phyloP scores from a whole-genome alignment of 64 coral and sea anemone genomes.

The Stichodactyla mertensii region DNA sequence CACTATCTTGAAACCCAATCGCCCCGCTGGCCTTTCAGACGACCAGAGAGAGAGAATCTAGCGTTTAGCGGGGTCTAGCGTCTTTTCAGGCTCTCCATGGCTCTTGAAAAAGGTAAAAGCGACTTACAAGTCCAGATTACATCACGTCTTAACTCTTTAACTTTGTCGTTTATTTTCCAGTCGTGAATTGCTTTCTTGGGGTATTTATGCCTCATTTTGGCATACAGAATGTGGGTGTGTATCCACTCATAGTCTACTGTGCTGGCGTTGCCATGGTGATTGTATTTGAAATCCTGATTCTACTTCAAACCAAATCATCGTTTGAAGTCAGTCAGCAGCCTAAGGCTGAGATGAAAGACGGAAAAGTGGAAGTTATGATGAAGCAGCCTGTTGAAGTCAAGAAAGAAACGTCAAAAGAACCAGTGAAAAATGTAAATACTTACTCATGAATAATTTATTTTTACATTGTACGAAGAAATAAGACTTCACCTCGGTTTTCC shows the following conservation, averaged over 20 bases:
- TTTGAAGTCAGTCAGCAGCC: not conserved
- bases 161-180: not conserved
- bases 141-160: too few relatives aligned
- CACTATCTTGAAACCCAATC: not conserved
- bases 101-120: too few relatives aligned
- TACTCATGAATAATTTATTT: not conserved
- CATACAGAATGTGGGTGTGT: not conserved
- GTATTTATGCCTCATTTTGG: conserved; percentile 16
- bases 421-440: not conserved
- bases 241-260: conserved; percentile 27
- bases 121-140: too few relatives aligned
- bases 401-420: not conserved
- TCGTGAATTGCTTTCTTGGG: conserved; percentile 27
- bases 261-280: conserved; percentile 3
- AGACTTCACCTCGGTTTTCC: not conserved
- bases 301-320: not conserved
- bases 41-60: too few relatives aligned
- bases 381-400: not conserved
- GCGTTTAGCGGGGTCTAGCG: too few relatives aligned
- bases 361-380: not conserved
- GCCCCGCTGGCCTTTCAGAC: too few relatives aligned
- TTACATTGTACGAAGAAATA: not conserved
- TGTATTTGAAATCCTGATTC: not conserved
- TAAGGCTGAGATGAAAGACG: conserved; percentile 9
- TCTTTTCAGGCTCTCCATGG: too few relatives aligned